These are phyloP conservation scores for Mythimna pallens DNA, from an alignment of 2,888 invertebrate genomes.

Conservation along the genomic window DNA sequence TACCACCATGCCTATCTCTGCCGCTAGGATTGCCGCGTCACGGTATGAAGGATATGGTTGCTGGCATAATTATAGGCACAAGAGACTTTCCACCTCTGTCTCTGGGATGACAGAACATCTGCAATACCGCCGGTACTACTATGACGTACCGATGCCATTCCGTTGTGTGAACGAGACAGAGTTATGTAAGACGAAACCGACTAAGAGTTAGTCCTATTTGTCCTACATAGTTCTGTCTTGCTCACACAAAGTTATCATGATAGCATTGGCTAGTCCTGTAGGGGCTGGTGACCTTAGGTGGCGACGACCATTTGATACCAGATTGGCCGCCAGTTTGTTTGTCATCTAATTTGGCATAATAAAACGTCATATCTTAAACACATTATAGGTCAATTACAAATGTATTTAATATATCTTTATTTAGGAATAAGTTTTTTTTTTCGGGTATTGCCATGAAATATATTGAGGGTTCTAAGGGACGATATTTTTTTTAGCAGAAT, in stretches of 20 bases:
- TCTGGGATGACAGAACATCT: not conserved
- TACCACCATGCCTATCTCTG: slow-evolving; percentile 24
- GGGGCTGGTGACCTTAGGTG: not conserved
- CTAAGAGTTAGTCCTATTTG: not conserved
- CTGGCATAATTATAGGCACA: slow-evolving; percentile 14
- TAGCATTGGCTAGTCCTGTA: no score
- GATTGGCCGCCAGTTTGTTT: not conserved
- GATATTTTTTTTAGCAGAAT: slow-evolving; percentile 12
- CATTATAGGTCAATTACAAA: not conserved
- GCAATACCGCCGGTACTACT: not conserved
- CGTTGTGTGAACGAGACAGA: no score
- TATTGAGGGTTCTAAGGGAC: slow-evolving; percentile 6
- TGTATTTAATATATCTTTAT: no score
- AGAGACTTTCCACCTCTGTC: slow-evolving; percentile 1
- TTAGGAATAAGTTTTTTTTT: no score
- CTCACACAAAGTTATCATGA: not conserved
- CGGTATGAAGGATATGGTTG: not conserved
- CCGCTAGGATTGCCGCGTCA: not conserved
- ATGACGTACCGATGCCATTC: not conserved
- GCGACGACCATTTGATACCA: not conserved
- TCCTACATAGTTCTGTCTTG: not conserved
- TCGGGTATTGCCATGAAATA: not conserved
- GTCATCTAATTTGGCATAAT: not conserved
- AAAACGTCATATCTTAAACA: not conserved
- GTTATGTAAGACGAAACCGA: no score